Percentiles rank a stretch among this genome's conserved stretches.
Conservation (phyloP, 1,140 invertebrate genomes). For the Chelonus insularis region DNA sequence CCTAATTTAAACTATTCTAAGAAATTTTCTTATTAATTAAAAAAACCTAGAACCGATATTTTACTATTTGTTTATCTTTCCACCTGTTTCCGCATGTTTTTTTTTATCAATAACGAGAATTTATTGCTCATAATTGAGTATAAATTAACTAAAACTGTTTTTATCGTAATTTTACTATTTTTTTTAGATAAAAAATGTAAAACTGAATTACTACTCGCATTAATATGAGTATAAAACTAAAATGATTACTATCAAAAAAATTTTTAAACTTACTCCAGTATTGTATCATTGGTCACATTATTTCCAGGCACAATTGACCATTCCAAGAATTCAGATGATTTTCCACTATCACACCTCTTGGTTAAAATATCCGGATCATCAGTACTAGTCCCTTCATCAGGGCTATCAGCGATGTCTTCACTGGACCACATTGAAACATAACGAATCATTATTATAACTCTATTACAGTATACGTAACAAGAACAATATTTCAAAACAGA, state of each 20-base stretch:
- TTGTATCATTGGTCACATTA: not conserved
- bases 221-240: not conserved
- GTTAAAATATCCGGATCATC: not conserved
- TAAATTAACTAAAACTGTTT: too few species aligned
- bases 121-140: too few species aligned
- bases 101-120: too few species aligned
- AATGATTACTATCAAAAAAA: not conserved
- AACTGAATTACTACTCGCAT: too few species aligned
- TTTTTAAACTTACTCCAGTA: not conserved
- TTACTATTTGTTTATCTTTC: too few species aligned
- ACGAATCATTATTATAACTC: not conserved
- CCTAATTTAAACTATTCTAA: too few species aligned
- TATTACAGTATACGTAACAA: not conserved
- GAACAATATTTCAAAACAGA: too few species aligned
- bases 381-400: not conserved
- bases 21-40: too few species aligned
- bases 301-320: not conserved
- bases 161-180: too few species aligned
- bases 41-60: too few species aligned
- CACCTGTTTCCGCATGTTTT: too few species aligned
- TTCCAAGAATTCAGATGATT: not conserved
- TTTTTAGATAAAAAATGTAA: too few species aligned
- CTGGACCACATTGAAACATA: slow-evolving; percentile 2
- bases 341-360: not conserved
- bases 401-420: not conserved